These are phyloP conservation scores for Tetraodon nigroviridis DNA, from an alignment of 2,113 vertebrate genomes.

Conservation along the genomic window DNA sequence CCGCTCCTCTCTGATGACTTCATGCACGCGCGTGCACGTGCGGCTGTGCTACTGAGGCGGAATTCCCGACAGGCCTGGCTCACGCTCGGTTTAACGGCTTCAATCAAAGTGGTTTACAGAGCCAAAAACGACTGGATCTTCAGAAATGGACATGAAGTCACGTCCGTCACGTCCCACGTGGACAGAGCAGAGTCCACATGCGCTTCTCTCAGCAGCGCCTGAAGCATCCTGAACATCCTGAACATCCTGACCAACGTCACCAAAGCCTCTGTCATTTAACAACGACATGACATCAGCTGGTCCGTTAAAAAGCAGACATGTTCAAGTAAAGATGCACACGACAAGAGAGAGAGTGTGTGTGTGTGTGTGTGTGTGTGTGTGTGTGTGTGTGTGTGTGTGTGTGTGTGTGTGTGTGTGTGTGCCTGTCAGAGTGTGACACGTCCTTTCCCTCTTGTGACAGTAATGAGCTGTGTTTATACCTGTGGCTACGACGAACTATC, in stretches of 20 bases:
- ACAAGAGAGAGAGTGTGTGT: not conserved
- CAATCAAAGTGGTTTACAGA: conserved; percentile 57
- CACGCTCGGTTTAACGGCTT: conserved; percentile 49
- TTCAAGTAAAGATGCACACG: conserved; percentile 15
- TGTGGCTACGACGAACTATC: conserved; percentile 54
- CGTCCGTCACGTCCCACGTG: conserved; percentile 4
- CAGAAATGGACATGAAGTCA: conserved; percentile 15
- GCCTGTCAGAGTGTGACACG: conserved; percentile 25
- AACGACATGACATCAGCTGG: too few relatives aligned
- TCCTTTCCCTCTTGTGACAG: conserved; percentile 47
- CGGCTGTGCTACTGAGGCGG: conserved; percentile 18
- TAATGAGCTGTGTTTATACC: conserved; percentile 69
- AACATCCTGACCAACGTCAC: too few relatives aligned
- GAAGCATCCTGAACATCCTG: too few relatives aligned
- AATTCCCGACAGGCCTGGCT: conserved; percentile 24
- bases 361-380: not conserved
- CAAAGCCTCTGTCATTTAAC: not conserved
- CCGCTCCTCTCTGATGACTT: conserved; percentile 33
- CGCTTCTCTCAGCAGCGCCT: too few relatives aligned
- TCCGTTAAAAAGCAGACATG: too few relatives aligned
- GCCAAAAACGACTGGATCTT: conserved; percentile 36
- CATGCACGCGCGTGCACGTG: conserved; percentile 24
- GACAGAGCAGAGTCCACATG: not conserved
- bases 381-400: conserved; percentile 7
- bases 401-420: conserved; percentile 4